Base-by-base conservation (phyloP, 2,888 invertebrate species). In the Sussaba pulchella region DNA sequence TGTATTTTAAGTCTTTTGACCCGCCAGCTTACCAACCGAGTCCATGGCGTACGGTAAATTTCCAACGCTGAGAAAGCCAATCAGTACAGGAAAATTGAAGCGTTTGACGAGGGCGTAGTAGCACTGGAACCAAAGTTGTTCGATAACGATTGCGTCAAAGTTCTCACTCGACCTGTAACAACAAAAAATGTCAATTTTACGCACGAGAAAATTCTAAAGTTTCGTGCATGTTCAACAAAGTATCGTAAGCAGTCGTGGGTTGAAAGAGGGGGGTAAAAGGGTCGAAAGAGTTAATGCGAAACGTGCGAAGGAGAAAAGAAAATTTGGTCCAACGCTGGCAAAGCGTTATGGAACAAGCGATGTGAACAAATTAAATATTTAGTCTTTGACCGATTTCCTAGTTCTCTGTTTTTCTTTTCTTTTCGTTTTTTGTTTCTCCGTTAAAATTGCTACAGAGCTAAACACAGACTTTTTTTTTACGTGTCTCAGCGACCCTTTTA, bases 11-110 rank as follows among this genome's bases (percentile, higher is more conserved):
- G n/a, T 21, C 9, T 31, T n/a, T 36, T 14, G 26, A 14, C 6
- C n/a, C n/a, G 47, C 14, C 19, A 24, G 71, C 87, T 88, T 79
- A 90, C 91, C 91, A 41, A 91, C 86, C 4, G 91, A 91, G 77
- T 91, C 91, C 91, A 91, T 90, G 52, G 82, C 89, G 80, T 90
- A 90, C 0, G 91, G 91, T 69, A 91, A 87, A 85, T 90, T 91
- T 21, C 91, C 91, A 36, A 91, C 91, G 79, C 89, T 91, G 70
- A 91, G 85, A 78, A 90, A 91, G 79, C 91, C 91, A 81, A 91
- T 87, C 72, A 91, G 83, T 26, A 88, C 85, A 1, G 91, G 91
- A 76, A 86, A 90, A 78, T 91, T 85, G 67, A 89, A 90, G 76
- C 87, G 84, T 52, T 88, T 88, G 17, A 90, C 89, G 61, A 91